phyloP scores from a whole-genome alignment of 2,113 vertebrate species.

The Natator depressus region DNA sequence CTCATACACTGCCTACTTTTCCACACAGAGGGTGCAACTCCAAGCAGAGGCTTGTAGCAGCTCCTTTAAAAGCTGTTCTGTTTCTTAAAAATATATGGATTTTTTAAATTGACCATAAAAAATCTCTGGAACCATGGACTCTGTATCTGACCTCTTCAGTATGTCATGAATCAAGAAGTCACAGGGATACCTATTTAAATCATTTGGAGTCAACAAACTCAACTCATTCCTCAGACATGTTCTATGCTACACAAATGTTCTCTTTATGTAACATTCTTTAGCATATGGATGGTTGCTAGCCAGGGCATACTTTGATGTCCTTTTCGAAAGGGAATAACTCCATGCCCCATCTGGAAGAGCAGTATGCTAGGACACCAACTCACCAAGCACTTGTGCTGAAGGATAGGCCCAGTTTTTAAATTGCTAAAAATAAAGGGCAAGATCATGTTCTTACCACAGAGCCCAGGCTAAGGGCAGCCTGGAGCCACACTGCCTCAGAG shows the following conservation, averaged over 20 bases:
- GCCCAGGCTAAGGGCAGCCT: not conserved
- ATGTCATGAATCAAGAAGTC: not conserved
- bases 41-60: not conserved
- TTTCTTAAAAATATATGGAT: not conserved
- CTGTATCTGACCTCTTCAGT: not conserved
- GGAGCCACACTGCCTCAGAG: too few species aligned
- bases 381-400: not conserved
- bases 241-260: not conserved
- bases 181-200: not conserved
- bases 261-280: fast-evolving
- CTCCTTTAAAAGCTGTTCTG: not conserved
- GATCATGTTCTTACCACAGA: not conserved
- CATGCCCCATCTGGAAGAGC: not conserved
- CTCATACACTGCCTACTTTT: not conserved
- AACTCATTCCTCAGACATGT: fast-evolving
- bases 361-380: not conserved
- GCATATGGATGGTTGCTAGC: not conserved
- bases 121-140: not conserved
- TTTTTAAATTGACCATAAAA: not conserved
- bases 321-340: not conserved
- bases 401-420: too few species aligned
- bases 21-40: not conserved
- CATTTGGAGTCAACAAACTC: fast-evolving
- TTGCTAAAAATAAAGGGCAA: too few species aligned
- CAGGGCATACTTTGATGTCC: not conserved